Conservation (phyloP, 2,797 vertebrate species). For the Prunella strophiata region DNA sequence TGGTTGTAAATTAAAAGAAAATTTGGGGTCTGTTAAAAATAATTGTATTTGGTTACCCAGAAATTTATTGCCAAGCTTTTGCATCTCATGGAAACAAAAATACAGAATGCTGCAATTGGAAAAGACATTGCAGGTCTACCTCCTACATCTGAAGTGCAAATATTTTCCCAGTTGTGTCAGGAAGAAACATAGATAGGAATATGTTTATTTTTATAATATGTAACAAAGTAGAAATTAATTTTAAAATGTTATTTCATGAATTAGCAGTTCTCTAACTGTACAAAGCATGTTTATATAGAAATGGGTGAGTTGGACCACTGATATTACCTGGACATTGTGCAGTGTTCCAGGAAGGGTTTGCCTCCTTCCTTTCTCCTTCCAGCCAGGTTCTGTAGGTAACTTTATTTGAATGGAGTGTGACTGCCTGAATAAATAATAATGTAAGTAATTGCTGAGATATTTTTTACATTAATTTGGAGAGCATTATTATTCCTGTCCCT, state of each 20-base stretch:
- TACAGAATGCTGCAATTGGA: background rate
- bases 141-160: background rate
- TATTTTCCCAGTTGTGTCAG: background rate
- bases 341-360: background rate
- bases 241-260: background rate
- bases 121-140: background rate
- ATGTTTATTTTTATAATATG: background rate
- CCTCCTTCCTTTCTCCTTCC: background rate
- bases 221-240: background rate
- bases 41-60: background rate
- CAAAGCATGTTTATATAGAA: background rate
- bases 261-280: accelerated
- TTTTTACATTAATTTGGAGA: background rate
- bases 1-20: background rate
- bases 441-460: background rate
- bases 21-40: background rate
- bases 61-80: background rate
- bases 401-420: background rate
- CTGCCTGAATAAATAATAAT: background rate
- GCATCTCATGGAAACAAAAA: background rate
- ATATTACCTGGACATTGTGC: background rate
- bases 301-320: background rate
- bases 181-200: background rate
- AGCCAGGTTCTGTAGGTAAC: background rate
- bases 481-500: slow-evolving; percentile 14